These are phyloP conservation scores for Nezara viridula DNA, from an alignment of 2,888 invertebrate genomes.

Conservation along the genomic window DNA sequence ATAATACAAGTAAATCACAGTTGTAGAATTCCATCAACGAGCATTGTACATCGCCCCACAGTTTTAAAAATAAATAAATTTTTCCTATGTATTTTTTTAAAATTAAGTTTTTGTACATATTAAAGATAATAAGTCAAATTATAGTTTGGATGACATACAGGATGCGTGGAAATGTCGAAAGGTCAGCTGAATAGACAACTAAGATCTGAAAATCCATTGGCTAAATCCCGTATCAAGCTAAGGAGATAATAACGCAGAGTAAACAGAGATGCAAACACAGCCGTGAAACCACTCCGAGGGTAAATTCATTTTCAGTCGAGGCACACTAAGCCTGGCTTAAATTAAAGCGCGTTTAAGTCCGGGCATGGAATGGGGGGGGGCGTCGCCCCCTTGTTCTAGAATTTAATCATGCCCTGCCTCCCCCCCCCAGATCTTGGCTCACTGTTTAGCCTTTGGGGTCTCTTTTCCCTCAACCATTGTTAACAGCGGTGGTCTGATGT, in stretches of 20 bases:
- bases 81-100: no score
- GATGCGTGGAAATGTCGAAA: neutral
- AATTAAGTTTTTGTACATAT: no score
- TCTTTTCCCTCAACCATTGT: neutral
- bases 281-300: neutral
- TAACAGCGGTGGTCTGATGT: neutral
- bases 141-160: neutral
- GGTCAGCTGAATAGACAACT: neutral
- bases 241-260: neutral
- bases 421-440: neutral
- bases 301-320: neutral
- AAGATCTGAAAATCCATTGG: neutral
- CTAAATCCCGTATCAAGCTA: neutral
- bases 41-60: no score
- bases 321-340: neutral
- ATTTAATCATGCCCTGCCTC: neutral
- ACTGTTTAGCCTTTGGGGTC: neutral
- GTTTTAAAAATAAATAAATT: no score
- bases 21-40: no score
- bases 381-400: slow-evolving; percentile 5
- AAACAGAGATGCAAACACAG: neutral
- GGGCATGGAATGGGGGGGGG: neutral
- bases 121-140: neutral
- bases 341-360: slow-evolving; percentile 36
- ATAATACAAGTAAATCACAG: no score